These are phyloP conservation scores for Nephrotoma appendiculata DNA, from an alignment of 2,888 invertebrate species.

Conservation along the genomic window DNA sequence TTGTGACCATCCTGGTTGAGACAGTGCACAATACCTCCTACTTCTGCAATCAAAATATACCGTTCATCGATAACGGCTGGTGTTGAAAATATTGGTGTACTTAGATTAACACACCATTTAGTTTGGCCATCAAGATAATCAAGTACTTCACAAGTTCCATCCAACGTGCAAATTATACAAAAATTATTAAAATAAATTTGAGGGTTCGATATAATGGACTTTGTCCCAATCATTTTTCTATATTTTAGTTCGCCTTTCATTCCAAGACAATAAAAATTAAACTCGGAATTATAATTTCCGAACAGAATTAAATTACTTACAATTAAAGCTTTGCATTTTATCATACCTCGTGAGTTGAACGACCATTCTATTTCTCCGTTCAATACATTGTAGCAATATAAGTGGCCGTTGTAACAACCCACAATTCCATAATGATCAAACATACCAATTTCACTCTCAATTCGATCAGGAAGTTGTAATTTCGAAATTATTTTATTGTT, in stretches of 20 bases:
- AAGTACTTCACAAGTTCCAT: constrained; percentile 37
- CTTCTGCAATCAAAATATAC: constrained; percentile 23
- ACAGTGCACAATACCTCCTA: constrained; percentile 38
- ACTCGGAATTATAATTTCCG: constrained; percentile 33
- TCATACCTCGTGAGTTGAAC: constrained; percentile 32
- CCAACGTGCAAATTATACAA: constrained; percentile 36
- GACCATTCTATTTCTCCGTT: constrained; percentile 45
- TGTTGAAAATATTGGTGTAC: constrained; percentile 44
- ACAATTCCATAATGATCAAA: constrained; percentile 41
- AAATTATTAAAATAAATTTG: constrained; percentile 19
- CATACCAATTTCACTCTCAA: constrained; percentile 52
- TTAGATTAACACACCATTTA: constrained; percentile 35
- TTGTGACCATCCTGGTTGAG: constrained; percentile 36
- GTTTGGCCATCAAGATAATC: constrained; percentile 32
- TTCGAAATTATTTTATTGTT: constrained; percentile 37
- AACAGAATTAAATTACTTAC: constrained; percentile 45
- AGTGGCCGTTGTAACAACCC: constrained; percentile 60
- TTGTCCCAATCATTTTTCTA: constrained; percentile 28
- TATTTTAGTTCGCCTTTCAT: constrained; percentile 15
- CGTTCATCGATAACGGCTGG: constrained; percentile 27
- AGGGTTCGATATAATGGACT: constrained; percentile 38
- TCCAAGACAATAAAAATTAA: constrained; percentile 23
- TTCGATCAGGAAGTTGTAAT: constrained; percentile 45
- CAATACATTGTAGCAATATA: constrained; percentile 47
- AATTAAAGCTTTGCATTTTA: constrained; percentile 37